Evolutionary conservation across 2,797 vertebrate species (phyloP), one percentile per base, ranked within the genome.

Genomic region (Allobates femoralis): DNA sequence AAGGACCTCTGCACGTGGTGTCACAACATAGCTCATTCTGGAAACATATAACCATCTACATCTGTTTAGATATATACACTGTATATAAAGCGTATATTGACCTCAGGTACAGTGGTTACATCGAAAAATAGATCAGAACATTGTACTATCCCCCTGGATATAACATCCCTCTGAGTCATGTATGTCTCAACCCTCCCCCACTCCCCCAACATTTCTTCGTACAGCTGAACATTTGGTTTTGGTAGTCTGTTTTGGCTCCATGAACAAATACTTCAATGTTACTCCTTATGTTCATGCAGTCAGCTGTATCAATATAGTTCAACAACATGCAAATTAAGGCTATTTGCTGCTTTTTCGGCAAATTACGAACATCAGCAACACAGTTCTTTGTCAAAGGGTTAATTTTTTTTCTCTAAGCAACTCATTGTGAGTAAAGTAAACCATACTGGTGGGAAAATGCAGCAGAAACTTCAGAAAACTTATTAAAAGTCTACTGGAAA

Each of bases 181-280:
- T 71, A 23, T 60, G 41, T 5, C 69, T 50, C 34, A 66, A 79
- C 79, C 83, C 86, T 85, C 75, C 86, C 86, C 86, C 81, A 79
- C 86, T 84, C 71, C 86, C 83, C 87, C 83, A 88, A 60, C 83
- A 76, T 67, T 75, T 85, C 80, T 50, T 16, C 71, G 32, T 73
- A 53, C 50, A 58, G 86, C 77, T 32, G 37, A 56, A 78, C 50
- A 58, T 87, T 86, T 74, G 86, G 84, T 76, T 83, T 77, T 84
- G 56, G 76, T 77, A 77, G 81, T 71, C 89, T 66, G 67, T 80
- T 84, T 80, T 84, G 77, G 77, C 82, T 81, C 41, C 50, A 55
- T 56, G 67, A 81, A 88, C 83, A 85, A 85, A 88, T 77, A 69
- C 51, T 76, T 71, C 78, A 85, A 81, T 88, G 83, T 88, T 88